These are phyloP conservation scores for Elephantulus edwardii DNA, from an alignment of 2,113 vertebrate genomes.

Conservation along the genomic window DNA sequence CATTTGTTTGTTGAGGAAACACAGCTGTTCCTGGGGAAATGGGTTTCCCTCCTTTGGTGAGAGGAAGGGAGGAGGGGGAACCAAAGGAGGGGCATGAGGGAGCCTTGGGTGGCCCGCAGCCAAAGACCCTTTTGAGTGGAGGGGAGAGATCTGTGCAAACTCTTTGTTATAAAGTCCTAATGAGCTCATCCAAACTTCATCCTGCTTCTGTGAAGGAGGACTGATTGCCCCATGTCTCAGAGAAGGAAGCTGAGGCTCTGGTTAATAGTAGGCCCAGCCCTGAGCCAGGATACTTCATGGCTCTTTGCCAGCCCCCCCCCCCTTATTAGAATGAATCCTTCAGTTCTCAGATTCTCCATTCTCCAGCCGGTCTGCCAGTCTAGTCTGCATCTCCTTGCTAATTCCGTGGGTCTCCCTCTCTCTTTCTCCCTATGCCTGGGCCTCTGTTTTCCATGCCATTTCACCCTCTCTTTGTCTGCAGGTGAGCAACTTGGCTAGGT, in stretches of 20 bases:
- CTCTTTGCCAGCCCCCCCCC: rapidly evolving
- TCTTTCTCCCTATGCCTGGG: rapidly evolving
- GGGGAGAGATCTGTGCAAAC: rapidly evolving
- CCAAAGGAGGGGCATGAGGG: background rate
- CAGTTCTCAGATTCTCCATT: background rate
- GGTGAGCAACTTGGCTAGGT: background rate
- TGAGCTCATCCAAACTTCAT: background rate
- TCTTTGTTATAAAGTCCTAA: too few species aligned
- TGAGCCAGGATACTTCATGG: background rate
- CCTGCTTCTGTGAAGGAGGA: rapidly evolving
- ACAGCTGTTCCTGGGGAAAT: conserved; percentile 82
- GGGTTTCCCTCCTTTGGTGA: conserved; percentile 72
- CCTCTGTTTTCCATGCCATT: background rate
- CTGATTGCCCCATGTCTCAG: background rate
- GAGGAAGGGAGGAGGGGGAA: conserved; percentile 28
- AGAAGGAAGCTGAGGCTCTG: background rate
- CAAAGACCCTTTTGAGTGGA: background rate
- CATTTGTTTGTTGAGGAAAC: conserved; percentile 85
- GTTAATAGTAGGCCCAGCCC: rapidly evolving
- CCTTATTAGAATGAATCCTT: too few species aligned
- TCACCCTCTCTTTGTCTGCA: rapidly evolving
- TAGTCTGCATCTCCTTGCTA: background rate
- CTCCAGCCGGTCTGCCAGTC: background rate
- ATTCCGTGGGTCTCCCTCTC: background rate
- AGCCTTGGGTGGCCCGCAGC: background rate